Evolutionary conservation across 2,113 vertebrate species (phyloP).

Genomic region (Protomyctophum bolini): DNA sequence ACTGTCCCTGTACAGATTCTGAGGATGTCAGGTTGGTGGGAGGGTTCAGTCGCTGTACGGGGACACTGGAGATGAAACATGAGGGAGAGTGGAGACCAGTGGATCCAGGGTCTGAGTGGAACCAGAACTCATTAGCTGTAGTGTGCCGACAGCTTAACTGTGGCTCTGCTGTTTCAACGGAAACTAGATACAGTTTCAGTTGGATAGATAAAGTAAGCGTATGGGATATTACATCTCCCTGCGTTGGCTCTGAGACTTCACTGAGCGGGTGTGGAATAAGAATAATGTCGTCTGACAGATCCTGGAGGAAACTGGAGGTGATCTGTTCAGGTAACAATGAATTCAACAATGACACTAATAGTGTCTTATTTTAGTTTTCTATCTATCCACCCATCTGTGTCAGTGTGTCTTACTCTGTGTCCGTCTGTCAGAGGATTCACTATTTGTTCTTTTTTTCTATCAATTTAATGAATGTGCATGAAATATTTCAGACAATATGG

Average conservation of each 20-base stretch:
- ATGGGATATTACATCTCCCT: background rate
- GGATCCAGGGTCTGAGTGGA: conserved; percentile 11
- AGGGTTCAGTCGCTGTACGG: background rate
- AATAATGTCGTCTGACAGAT: background rate
- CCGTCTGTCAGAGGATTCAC: no score
- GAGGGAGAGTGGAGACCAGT: conserved; percentile 7
- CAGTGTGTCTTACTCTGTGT: no score
- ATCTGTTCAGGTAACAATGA: conserved; percentile 22
- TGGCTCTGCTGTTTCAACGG: background rate
- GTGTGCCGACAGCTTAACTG: conserved; percentile 36
- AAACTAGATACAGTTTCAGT: background rate
- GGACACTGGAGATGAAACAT: conserved; percentile 19
- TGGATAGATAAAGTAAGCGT: no score
- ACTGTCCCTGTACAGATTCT: background rate
- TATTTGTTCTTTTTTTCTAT: no score
- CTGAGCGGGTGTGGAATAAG: conserved; percentile 26
- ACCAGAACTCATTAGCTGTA: conserved; percentile 21
- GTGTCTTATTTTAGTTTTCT: no score
- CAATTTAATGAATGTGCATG: no score
- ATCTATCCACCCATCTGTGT: no score
- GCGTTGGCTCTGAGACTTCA: conserved; percentile 20
- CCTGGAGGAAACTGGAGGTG: conserved; percentile 4
- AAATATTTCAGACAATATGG: no score
- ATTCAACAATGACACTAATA: no score
- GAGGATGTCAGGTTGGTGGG: conserved; percentile 10